Conservation (phyloP, 2,888 invertebrate genomes). For the Anoncus sp. region DNA sequence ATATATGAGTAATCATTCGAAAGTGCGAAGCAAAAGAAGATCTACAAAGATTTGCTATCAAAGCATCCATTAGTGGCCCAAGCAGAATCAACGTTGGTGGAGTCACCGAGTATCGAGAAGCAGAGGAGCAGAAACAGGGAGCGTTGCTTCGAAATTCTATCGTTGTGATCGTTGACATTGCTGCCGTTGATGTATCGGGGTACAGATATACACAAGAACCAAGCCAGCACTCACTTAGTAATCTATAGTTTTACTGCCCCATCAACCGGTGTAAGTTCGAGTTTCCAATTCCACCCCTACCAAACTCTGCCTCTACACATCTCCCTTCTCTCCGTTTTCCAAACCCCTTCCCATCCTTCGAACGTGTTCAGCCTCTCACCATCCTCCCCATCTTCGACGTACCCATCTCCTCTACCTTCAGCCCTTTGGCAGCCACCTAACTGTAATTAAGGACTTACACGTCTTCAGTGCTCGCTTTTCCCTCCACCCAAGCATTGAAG, state of each 20-base stretch:
- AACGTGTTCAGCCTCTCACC: conserved; percentile 47
- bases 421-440: conserved; percentile 56
- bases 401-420: conserved; percentile 46
- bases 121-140: conserved; percentile 1
- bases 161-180: neutral
- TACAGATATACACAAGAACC: neutral
- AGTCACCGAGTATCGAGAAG: conserved; percentile 7
- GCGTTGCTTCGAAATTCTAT: neutral
- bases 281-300: conserved; percentile 25
- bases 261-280: conserved; percentile 19
- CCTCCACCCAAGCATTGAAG: conserved; percentile 64
- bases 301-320: conserved; percentile 23
- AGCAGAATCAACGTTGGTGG: neutral
- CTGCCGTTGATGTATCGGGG: conserved; percentile 1
- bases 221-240: neutral
- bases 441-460: conserved; percentile 68
- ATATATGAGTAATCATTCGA: neutral
- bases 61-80: conserved; percentile 6
- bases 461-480: conserved; percentile 54
- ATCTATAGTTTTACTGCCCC: conserved; percentile 1
- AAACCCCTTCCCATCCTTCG: conserved; percentile 16
- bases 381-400: conserved; percentile 36
- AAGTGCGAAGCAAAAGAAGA: conserved; percentile 4
- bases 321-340: conserved; percentile 15
- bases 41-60: conserved; percentile 13